Conservation (phyloP, 2,888 invertebrate species). For the Leistus spinibarbis region DNA sequence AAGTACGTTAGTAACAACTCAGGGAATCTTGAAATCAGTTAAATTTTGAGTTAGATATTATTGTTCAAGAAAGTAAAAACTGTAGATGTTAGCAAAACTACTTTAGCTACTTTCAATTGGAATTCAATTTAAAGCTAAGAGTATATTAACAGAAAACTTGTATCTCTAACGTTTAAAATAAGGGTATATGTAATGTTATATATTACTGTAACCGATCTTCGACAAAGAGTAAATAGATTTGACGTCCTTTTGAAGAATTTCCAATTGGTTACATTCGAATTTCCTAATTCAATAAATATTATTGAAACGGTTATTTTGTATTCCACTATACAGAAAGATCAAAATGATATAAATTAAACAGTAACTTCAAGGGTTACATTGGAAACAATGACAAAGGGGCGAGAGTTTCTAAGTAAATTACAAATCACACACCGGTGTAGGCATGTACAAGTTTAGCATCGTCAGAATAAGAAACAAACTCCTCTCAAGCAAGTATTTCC, state of each 20-base stretch:
- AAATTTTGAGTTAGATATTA: too few relatives aligned
- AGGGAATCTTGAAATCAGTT: too few relatives aligned
- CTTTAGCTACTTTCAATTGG: too few relatives aligned
- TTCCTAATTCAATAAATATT: not conserved
- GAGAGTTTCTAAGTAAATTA: constrained; percentile 34
- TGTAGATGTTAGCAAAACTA: too few relatives aligned
- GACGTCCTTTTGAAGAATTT: not conserved
- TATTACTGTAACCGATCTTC: too few relatives aligned
- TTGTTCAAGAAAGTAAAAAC: too few relatives aligned
- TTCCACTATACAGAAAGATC: not conserved
- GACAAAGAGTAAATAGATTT: too few relatives aligned
- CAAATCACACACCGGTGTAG: not conserved
- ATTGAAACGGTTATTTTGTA: not conserved
- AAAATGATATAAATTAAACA: constrained; percentile 28
- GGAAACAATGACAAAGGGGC: constrained; percentile 30
- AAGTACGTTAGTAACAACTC: too few relatives aligned
- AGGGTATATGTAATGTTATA: too few relatives aligned
- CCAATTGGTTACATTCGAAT: not conserved
- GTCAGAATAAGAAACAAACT: not conserved
- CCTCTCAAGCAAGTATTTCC: not conserved
- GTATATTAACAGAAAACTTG: too few relatives aligned
- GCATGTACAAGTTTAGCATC: not conserved
- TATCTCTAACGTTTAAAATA: too few relatives aligned
- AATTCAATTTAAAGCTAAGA: too few relatives aligned
- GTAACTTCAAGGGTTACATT: constrained; percentile 27